Percentiles rank a stretch among this genome's conserved stretches.
phyloP scores from a whole-genome alignment of 2,113 vertebrate genomes.

The Oriolus oriolus region DNA sequence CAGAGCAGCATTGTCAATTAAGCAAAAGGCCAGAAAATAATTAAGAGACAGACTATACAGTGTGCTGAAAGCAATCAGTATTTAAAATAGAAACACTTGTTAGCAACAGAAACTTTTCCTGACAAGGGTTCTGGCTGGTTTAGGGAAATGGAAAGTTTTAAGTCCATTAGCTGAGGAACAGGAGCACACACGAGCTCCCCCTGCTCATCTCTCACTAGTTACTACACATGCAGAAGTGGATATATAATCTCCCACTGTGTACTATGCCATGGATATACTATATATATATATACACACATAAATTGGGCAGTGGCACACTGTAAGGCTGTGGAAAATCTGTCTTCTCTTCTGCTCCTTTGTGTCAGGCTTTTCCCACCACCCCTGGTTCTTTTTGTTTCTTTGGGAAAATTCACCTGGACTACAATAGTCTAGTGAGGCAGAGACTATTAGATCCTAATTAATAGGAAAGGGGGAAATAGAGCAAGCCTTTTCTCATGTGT shows the following conservation, averaged over 20 bases:
- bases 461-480: not conserved
- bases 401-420: not conserved
- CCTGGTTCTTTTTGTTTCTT: not conserved
- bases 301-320: not conserved
- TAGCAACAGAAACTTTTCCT: not conserved
- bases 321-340: not conserved
- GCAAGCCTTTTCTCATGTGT: not conserved
- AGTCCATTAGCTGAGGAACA: not conserved
- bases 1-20: conserved; percentile 32
- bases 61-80: not conserved
- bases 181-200: not conserved
- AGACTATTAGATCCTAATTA: not conserved
- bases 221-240: not conserved
- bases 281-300: not conserved
- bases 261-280: not conserved
- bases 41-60: not conserved
- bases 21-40: not conserved
- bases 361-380: not conserved
- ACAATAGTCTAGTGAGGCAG: not conserved
- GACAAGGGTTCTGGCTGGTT: not conserved
- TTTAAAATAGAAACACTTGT: not conserved
- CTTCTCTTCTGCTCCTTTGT: not conserved
- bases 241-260: not conserved
- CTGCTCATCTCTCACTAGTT: not conserved
- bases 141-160: not conserved